Evolutionary conservation across 2,113 vertebrate genomes (phyloP), one percentile per base, ranked within the genome.

Genomic region (Planiliza haematocheilus): DNA sequence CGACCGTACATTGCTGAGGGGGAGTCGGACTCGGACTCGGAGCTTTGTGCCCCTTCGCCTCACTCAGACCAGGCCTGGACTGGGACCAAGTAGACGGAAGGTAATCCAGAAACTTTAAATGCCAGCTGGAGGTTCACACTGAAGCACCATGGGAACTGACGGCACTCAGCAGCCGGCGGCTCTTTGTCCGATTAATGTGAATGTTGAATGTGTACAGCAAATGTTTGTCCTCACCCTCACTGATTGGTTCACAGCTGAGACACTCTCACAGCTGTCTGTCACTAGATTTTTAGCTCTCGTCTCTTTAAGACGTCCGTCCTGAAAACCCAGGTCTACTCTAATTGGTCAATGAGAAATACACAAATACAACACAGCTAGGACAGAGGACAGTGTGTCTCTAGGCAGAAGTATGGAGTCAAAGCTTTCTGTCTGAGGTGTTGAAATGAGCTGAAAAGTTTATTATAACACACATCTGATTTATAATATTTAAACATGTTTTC

Each of bases 11-110:
- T 99, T 0, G 98, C 98, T 0, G 95, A 97, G 90, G 97, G 95
- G 0, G 97, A 99, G 88, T 98, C 97, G 0, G 97, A 98, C 91
- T 98, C 97, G 0, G 98, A 99, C 92, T 97, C 96, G 0, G 97
- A 99, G 86, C 95, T 97, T 65, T 97, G 96, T 45, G 96, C 95
- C 0, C 96, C 97, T 0, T 97, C 97, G 0, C 96, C 96, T 0
- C 95, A 95, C 75, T 96, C 96, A 0, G 97, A 98, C 57, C 95
- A 89, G 62, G 94, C 95, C 43, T 98, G 97, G 97, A 92, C 95
- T 0, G 86, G 93, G 21, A 86, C 95, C 78, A 97, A 98, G 65
- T 97, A 94, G 94, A 86, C 37, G 83, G 7, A 3, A 43, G 10
- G 46, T 41, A 4, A 67, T 30, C 42, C 5, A n/a, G 41, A 57